These are phyloP conservation scores for Etheostoma spectabile DNA, from an alignment of 2,113 vertebrate species.

Conservation along the genomic window DNA sequence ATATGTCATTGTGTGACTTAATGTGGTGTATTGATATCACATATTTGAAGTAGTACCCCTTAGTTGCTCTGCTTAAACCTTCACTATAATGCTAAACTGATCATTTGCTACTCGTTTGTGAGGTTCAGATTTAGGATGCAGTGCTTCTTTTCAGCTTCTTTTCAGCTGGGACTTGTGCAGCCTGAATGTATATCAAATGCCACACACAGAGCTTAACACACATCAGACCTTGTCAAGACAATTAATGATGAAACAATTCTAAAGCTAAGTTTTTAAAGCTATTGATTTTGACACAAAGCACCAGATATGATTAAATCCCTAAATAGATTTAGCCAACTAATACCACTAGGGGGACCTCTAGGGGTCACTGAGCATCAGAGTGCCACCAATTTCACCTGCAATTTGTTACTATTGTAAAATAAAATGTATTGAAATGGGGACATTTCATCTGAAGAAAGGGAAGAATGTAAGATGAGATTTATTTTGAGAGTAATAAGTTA, in stretches of 20 bases:
- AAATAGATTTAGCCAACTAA: neutral
- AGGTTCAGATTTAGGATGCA: neutral
- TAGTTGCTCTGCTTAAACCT: neutral
- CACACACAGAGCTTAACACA: neutral
- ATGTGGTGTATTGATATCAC: neutral
- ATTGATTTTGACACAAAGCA: neutral
- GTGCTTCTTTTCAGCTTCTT: neutral
- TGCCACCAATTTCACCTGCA: slow-evolving; percentile 3
- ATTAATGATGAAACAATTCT: neutral
- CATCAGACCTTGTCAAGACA: neutral
- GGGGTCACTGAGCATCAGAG: slow-evolving; percentile 34
- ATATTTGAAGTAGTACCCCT: neutral
- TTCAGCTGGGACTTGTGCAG: neutral
- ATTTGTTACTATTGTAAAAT: too few relatives aligned
- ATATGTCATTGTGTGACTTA: neutral
- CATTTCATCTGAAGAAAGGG: too few relatives aligned
- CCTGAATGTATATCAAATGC: neutral
- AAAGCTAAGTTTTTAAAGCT: neutral
- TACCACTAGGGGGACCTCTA: slow-evolving; percentile 72
- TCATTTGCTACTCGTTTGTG: neutral
- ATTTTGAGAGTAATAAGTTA: too few relatives aligned
- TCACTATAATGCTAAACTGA: neutral
- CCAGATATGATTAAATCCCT: neutral
- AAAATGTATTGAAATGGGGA: too few relatives aligned
- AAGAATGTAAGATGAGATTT: too few relatives aligned